Evolutionary conservation across 2,113 vertebrate species (phyloP), one percentile per base, ranked within the genome.

Genomic region (Paratilapia polleni): DNA sequence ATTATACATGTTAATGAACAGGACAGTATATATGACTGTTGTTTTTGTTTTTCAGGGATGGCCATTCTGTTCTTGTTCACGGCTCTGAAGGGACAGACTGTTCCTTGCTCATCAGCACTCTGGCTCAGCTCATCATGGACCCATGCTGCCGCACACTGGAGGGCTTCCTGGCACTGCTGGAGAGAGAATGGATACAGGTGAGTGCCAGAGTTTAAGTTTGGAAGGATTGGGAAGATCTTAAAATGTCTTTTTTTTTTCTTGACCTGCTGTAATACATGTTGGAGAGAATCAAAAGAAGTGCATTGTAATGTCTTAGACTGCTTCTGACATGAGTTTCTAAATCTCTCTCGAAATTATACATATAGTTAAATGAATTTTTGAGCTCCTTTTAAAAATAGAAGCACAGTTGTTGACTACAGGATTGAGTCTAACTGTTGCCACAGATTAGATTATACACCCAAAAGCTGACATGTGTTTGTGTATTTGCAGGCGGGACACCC

Each of bases 111-210:
- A 94, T 98, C 87, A 98, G 96, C 0, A 96, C 96, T 17, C 87
- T 98, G 87, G 96, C 96, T 2, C 97, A 97, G 88, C 87, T 99
- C 66, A 97, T 98, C 91, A 93, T 98, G 92, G 97, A 97, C 41
- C 97, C 97, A 0, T 36, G 85, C 31, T 97, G 96, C 89, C 93
- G 95, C 62, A 97, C 96, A 0, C 88, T 97, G 75, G 17, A 8
- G 20, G 98, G 97, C 1, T 98, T 97, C 95, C 95, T 97, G 92
- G 94, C 73, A n/a, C 95, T 98, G 84, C 93, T 98, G 83, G 95
- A 98, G 81, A 88, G 95, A 43, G 97, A 98, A 36, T 98, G 97
- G 97, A 91, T 98, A n/a, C 81, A 97, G 96, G 97, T 97, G 89
- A 34, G 88, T 66, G 47, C 36, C 54, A 5, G 5, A 19, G 12